Base-by-base conservation (phyloP, 2,888 invertebrate genomes). In the Phragmatobia fuliginosa region DNA sequence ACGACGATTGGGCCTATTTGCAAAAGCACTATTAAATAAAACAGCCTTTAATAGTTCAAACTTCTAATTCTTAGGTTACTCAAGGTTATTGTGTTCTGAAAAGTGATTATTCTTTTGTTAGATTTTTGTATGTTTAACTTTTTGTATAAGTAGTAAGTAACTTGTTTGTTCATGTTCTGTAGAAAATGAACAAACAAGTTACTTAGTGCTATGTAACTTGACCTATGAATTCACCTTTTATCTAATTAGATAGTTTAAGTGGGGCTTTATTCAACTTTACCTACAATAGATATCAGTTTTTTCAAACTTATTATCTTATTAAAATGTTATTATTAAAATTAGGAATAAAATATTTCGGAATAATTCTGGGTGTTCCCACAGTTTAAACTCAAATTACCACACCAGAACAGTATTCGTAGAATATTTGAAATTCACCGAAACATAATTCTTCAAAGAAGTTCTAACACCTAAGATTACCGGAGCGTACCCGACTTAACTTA, bases 371-470 rank as follows among this genome's bases (percentile, higher is more conserved):
- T 38, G 38, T 38, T 38, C 38, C 38, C 38, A 38, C 38, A 14
- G 21, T 21, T 21, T 45, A 45, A 2, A 7, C 21, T 45, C n/a
- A 52, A 52, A 52, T 52, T 25, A 14, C n/a, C 7, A 7, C 4
- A 56, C 28, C 16, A 28, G 2, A 56, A 56, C 11, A 2, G 56
- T 56, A 28, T 56, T 28, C 38, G 61, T 18, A 60, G 61, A 3
- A 31, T 73, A 68, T 74, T 71, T 67, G 70, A 73, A 74, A 67
- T 66, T 63, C 62, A 76, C 67, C 68, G 63, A 58, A 70, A 33
- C 66, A 49, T 62, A 62, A 70, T 41, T 70, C 49, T 62, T 71
- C 61, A 66, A 73, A 78, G 71, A 76, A 70, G 67, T 69, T 59
- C 60, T 14, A 28, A 18, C 14, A 38, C 31, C 41, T 49, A 18